Percentiles rank a stretch among this genome's conserved stretches.
These are phyloP conservation scores for Pantherophis alleghaniensis DNA, from an alignment of 2,797 vertebrate species.

Conservation along the genomic window DNA sequence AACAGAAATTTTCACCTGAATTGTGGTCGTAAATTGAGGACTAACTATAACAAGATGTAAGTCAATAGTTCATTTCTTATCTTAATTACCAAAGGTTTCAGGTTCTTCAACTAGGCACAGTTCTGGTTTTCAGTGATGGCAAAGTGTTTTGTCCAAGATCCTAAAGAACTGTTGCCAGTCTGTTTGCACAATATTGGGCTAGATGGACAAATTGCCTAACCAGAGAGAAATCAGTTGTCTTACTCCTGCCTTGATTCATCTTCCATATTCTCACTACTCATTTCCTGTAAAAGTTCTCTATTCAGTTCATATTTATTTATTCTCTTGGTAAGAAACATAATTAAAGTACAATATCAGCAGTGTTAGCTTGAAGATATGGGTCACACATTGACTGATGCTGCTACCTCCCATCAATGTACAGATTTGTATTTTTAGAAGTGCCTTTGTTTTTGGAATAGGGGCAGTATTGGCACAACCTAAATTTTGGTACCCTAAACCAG, in stretches of 20 bases:
- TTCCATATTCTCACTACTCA: neutral
- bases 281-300: neutral
- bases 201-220: neutral
- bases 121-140: neutral
- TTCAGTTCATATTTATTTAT: neutral
- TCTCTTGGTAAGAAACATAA: neutral
- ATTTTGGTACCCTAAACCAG: neutral
- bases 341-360: neutral
- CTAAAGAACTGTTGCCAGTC: neutral
- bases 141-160: neutral
- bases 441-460: neutral
- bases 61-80: neutral
- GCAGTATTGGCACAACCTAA: neutral
- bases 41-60: neutral
- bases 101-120: neutral
- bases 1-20: neutral
- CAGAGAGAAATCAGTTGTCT: neutral
- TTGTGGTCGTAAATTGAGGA: neutral
- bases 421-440: neutral
- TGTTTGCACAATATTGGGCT: neutral
- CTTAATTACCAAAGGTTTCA: neutral
- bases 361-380: neutral
- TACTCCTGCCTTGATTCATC: neutral
- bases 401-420: neutral
- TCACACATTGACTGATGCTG: neutral